Percentiles rank a stretch among this genome's conserved stretches.
phyloP scores from a whole-genome alignment of 2,888 invertebrate species.

The Brenthis ino region DNA sequence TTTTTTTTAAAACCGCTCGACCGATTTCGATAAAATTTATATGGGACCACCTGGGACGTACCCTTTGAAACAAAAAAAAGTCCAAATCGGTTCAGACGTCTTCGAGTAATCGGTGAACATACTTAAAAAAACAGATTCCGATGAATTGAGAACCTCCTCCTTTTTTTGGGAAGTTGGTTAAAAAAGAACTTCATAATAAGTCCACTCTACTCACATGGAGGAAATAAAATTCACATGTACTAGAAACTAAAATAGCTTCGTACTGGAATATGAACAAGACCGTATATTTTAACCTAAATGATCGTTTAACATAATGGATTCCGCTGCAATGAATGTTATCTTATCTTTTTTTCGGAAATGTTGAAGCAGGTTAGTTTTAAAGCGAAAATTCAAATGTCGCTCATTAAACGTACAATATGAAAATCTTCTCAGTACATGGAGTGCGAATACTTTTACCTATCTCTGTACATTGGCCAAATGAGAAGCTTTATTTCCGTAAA shows the following conservation, averaged over 20 bases:
- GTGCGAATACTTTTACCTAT: conserved; percentile 19
- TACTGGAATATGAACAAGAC: conserved; percentile 8
- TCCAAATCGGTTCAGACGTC: no score
- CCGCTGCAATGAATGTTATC: conserved; percentile 25
- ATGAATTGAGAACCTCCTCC: no score
- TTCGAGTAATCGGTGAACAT: no score
- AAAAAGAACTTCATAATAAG: not conserved
- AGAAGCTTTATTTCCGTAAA: not conserved
- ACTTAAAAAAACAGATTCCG: no score
- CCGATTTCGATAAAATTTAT: no score
- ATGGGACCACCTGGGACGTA: no score
- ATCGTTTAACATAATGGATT: conserved; percentile 19
- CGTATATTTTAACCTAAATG: conserved; percentile 14
- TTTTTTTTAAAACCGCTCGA: no score
- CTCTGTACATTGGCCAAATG: conserved; percentile 16
- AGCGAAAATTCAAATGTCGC: conserved; percentile 33
- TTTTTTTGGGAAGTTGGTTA: no score
- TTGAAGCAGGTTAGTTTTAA: conserved; percentile 25
- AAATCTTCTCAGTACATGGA: conserved; percentile 25
- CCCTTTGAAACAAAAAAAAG: no score
- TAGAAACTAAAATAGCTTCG: not conserved
- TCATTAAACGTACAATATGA: conserved; percentile 30
- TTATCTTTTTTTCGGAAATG: conserved; percentile 22
- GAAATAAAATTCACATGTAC: not conserved
- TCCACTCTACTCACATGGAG: not conserved